phyloP scores from a whole-genome alignment of 2,113 vertebrate genomes.

The Pteronura brasiliensis region DNA sequence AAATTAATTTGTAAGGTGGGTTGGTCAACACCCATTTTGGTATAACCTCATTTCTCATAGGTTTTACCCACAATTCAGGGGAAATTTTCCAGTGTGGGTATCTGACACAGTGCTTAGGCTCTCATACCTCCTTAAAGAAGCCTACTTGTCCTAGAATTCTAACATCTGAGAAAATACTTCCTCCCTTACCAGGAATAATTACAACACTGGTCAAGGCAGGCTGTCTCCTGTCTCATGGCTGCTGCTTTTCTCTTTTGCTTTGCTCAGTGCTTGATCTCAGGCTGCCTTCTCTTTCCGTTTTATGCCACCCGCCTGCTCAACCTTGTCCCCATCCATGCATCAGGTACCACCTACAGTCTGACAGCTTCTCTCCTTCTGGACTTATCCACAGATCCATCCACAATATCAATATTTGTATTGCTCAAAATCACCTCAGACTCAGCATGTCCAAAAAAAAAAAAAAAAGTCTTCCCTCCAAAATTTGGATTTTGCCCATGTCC shows the following conservation, averaged over 20 bases:
- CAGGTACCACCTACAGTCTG: neutral
- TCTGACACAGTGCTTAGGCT: neutral
- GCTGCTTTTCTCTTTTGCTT: neutral
- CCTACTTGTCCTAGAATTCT: neutral
- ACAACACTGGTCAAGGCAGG: rapidly evolving
- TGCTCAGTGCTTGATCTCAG: neutral
- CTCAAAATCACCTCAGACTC: neutral
- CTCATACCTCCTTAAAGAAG: neutral
- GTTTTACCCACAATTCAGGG: neutral
- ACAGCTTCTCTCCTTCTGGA: neutral
- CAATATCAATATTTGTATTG: neutral
- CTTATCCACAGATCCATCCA: neutral
- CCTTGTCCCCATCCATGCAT: neutral
- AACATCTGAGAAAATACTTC: neutral
- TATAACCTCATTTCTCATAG: neutral
- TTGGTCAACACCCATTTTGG: neutral
- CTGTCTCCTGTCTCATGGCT: neutral
- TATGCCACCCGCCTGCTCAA: neutral
- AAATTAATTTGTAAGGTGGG: neutral
- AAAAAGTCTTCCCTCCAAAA: neutral
- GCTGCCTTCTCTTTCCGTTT: neutral
- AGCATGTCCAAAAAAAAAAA: neutral
- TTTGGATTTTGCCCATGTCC: neutral
- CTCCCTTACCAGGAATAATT: neutral
- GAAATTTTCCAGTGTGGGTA: neutral